Base-by-base conservation (phyloP, 2,888 invertebrate genomes). In the Polyommatus iphigenia region DNA sequence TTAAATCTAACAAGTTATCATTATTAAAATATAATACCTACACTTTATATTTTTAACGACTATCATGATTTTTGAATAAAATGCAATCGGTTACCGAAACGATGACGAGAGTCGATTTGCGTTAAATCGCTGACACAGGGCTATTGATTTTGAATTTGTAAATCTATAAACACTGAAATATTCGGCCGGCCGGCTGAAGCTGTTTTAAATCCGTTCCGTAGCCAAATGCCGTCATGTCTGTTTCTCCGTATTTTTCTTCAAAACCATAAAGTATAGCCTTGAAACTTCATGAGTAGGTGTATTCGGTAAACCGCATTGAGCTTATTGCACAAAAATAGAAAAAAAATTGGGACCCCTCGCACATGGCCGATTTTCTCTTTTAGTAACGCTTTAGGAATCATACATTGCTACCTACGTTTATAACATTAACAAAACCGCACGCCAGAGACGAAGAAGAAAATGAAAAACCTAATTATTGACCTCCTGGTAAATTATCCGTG, bases 161-260 rank as follows among this genome's bases (percentile, higher is more conserved):
- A 59, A 59, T 59, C 59, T 20, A 59, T 20, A 59, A 59, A 59
- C 59, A 59, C 20, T 20, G n/a, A 59, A 59, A 59, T 59, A 59
- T n/a, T 6, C 7, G 59, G n/a, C 3, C 10, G 3, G 46, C 3
- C 46, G 4, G 46, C n/a, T 57, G 57, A n/a, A n/a, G n/a, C n/a
- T 57, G 57, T 57, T 57, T 20, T 8, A 10, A 20, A 59, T 59
- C n/a, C 6, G 36, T 36, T 36, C 36, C 36, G 36, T 36, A 8
- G 8, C 36, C 8, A 36, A 7, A 36, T 7, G 36, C 36, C 7
- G 7, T 36, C 36, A 36, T 36, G 36, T 36, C 36, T 36, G 36
- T 36, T 7, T 36, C 6, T 6, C 36, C 36, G 36, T 36, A 6
- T 36, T 36, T 36, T 36, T 36, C 36, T 36, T 8, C 36, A 36